Percentiles rank a stretch among this genome's conserved stretches.
These are phyloP conservation scores for Gasterosteus nipponicus DNA, from an alignment of 2,113 vertebrate species.

Conservation along the genomic window DNA sequence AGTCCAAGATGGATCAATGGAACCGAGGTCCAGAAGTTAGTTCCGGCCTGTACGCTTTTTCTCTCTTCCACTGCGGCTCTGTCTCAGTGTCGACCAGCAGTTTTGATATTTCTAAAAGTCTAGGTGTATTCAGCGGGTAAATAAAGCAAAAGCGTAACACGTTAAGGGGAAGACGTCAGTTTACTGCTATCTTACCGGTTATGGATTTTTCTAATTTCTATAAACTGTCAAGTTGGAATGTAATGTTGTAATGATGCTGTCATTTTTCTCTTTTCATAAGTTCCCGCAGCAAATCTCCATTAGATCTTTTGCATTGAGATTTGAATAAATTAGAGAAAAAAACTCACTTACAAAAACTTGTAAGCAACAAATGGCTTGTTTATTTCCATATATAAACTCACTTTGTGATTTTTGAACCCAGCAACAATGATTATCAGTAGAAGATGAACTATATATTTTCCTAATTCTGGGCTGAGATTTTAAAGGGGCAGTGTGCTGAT, in stretches of 20 bases:
- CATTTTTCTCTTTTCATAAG: neutral
- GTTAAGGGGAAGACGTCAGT: neutral
- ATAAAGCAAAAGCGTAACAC: slow-evolving; percentile 16
- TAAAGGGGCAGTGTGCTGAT: neutral
- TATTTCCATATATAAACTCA: neutral
- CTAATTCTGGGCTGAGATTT: neutral
- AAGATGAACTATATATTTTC: neutral
- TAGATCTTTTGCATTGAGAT: neutral
- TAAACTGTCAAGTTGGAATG: neutral
- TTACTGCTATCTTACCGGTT: neutral
- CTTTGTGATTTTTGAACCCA: neutral
- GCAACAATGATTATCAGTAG: neutral
- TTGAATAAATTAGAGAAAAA: neutral
- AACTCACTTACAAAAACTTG: too few relatives aligned
- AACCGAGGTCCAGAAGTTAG: slow-evolving; percentile 11
- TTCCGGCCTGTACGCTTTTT: neutral
- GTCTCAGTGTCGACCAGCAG: slow-evolving; percentile 20
- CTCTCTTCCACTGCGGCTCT: slow-evolving; percentile 23
- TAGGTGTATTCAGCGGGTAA: slow-evolving; percentile 22
- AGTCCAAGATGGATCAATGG: neutral
- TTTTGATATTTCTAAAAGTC: slow-evolving; percentile 1
- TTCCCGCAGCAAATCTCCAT: neutral
- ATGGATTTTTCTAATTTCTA: neutral
- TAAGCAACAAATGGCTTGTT: neutral
- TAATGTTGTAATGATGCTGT: neutral